Evolutionary conservation across 2,113 vertebrate genomes (phyloP).

Genomic region (Syngnathus scovelli): DNA sequence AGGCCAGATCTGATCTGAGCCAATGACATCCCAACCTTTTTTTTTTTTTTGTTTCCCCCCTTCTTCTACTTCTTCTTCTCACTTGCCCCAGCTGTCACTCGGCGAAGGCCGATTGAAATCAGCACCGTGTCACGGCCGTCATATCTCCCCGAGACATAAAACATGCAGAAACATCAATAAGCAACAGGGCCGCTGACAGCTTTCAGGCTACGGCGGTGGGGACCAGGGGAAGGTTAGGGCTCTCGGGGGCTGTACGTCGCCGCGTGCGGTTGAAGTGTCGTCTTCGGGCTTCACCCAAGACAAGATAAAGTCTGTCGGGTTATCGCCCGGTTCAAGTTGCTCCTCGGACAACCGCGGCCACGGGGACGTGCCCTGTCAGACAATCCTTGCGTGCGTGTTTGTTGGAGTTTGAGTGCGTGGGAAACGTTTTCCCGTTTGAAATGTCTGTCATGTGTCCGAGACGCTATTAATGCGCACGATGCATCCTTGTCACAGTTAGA

Average conservation of each 20-base stretch:
- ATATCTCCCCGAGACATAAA: slow-evolving; percentile 97
- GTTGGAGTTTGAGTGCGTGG: slow-evolving; percentile 8
- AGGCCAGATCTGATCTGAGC: slow-evolving; percentile 69
- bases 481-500: neutral
- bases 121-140: slow-evolving; percentile 91
- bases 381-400: slow-evolving; percentile 37
- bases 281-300: slow-evolving; percentile 90
- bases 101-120: slow-evolving; percentile 92
- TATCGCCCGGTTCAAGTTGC: slow-evolving; percentile 89
- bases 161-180: slow-evolving; percentile 99
- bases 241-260: slow-evolving; percentile 86
- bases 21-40: slow-evolving; percentile 64
- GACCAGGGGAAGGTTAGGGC: slow-evolving; percentile 92
- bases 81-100: slow-evolving; percentile 69
- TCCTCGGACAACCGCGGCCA: slow-evolving; percentile 79
- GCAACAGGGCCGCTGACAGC: slow-evolving; percentile 97
- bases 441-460: neutral
- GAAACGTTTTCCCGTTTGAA: neutral
- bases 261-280: slow-evolving; percentile 84
- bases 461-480: neutral
- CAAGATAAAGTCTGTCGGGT: slow-evolving; percentile 98
- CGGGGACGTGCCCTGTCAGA: slow-evolving; percentile 65
- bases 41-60: slow-evolving; percentile 14
- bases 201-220: slow-evolving; percentile 83
- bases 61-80: slow-evolving; percentile 41